phyloP scores from a whole-genome alignment of 2,113 vertebrate genomes.

The Neodontobutis hainanensis region DNA sequence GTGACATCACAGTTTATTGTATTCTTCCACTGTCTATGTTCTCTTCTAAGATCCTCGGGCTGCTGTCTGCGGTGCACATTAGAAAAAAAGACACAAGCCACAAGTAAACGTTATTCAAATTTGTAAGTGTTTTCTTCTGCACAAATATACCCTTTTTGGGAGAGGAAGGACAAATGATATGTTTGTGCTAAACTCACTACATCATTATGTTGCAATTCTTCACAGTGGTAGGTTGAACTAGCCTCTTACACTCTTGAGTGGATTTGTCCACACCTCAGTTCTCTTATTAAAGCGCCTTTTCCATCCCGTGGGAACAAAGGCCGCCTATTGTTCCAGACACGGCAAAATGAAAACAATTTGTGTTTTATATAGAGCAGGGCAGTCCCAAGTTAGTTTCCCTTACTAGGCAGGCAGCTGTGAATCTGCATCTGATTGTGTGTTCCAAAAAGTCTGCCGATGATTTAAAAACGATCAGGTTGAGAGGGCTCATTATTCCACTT shows the following conservation, averaged over 20 bases:
- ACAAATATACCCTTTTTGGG: slow-evolving; percentile 64
- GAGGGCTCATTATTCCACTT: slow-evolving; percentile 51
- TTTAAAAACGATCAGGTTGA: slow-evolving; percentile 63
- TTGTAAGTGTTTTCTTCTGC: slow-evolving; percentile 70
- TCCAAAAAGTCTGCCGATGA: slow-evolving; percentile 35
- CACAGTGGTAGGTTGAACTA: slow-evolving; percentile 54
- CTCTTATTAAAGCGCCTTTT: slow-evolving; percentile 56
- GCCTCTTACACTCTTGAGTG: slow-evolving; percentile 44
- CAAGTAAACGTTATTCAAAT: slow-evolving; percentile 71
- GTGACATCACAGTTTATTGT: slow-evolving; percentile 22
- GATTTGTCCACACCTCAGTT: slow-evolving; percentile 64
- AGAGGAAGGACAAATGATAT: slow-evolving; percentile 75
- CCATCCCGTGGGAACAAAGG: slow-evolving; percentile 63
- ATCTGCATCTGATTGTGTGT: slow-evolving; percentile 27
- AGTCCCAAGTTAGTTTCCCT: slow-evolving; percentile 48
- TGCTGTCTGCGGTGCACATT: slow-evolving; percentile 51
- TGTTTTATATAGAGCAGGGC: slow-evolving; percentile 58
- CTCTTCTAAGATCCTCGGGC: slow-evolving; percentile 6
- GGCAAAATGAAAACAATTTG: slow-evolving; percentile 67
- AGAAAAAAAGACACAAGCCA: slow-evolving; percentile 31
- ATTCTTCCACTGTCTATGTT: neutral
- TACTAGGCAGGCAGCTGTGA: slow-evolving; percentile 60
- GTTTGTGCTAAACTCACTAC: slow-evolving; percentile 61
- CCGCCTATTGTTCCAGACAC: slow-evolving; percentile 59
- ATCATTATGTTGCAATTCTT: slow-evolving; percentile 69